Conservation (phyloP, 1,140 invertebrate genomes). For the Cyclargus thomasi region DNA sequence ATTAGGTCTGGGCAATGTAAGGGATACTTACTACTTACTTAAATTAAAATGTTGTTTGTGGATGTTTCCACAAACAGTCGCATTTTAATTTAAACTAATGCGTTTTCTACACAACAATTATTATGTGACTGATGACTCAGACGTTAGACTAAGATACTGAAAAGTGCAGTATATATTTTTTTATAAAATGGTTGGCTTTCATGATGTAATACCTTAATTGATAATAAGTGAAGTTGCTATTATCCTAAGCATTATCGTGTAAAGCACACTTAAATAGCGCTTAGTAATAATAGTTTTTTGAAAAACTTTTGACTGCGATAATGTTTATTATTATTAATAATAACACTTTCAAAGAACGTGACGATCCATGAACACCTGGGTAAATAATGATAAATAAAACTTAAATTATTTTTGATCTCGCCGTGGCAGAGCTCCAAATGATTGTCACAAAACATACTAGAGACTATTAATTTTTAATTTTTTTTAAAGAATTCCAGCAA, state of each 20-base stretch:
- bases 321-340: neutral
- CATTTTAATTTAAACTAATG: neutral
- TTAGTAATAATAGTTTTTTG: too few relatives aligned
- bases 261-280: neutral
- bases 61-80: neutral
- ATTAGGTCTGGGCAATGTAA: too few relatives aligned
- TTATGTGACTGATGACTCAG: too few relatives aligned
- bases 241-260: neutral
- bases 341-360: neutral
- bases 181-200: too few relatives aligned
- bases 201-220: too few relatives aligned
- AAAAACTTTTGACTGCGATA: neutral
- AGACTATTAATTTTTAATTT: slow-evolving; percentile 17
- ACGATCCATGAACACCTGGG: neutral
- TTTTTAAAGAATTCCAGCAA: neutral
- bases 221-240: too few relatives aligned
- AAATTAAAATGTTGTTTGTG: neutral
- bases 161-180: too few relatives aligned
- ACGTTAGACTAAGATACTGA: too few relatives aligned
- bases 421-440: slow-evolving; percentile 16
- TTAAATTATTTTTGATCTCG: slow-evolving; percentile 17
- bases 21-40: too few relatives aligned
- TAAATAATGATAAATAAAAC: slow-evolving; percentile 11
- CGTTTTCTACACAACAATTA: too few relatives aligned
- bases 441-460: slow-evolving; percentile 17